Evolutionary conservation across 2,113 vertebrate genomes (phyloP).

Genomic region (Spermophilus dauricus): DNA sequence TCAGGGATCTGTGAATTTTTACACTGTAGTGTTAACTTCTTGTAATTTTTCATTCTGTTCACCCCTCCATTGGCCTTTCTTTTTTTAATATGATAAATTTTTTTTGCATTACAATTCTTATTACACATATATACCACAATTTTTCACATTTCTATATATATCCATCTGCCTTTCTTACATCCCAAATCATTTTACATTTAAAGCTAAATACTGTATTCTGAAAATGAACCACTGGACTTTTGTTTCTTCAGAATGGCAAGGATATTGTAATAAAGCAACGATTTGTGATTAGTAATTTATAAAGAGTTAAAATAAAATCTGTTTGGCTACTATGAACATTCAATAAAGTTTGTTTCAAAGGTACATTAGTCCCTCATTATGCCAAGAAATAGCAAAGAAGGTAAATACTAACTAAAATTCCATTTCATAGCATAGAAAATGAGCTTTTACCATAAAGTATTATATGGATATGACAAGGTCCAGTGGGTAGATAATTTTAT

Average conservation of each 20-base stretch:
- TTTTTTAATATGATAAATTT: no score
- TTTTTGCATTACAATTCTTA: no score
- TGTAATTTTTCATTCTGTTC: no score
- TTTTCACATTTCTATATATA: no score
- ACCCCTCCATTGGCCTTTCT: no score
- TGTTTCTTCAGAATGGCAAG: neutral
- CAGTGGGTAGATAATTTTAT: constrained; percentile 13
- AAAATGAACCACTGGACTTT: no score
- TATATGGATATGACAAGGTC: constrained; percentile 13
- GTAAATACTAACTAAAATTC: constrained; percentile 27
- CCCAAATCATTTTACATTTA: no score
- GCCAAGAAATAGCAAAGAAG: neutral
- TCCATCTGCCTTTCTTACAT: no score
- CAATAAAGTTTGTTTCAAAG: constrained; percentile 41
- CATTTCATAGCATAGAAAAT: constrained; percentile 55
- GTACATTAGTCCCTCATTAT: neutral
- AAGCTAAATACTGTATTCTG: no score
- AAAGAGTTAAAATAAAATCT: constrained; percentile 64
- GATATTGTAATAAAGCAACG: constrained; percentile 30
- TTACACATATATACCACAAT: no score
- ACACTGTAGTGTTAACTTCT: no score
- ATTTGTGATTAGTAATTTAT: constrained; percentile 10
- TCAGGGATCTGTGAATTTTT: no score
- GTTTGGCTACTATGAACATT: constrained; percentile 26
- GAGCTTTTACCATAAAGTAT: neutral